Conservation (phyloP, 2,797 vertebrate genomes). For the Garrulus glandarius region DNA sequence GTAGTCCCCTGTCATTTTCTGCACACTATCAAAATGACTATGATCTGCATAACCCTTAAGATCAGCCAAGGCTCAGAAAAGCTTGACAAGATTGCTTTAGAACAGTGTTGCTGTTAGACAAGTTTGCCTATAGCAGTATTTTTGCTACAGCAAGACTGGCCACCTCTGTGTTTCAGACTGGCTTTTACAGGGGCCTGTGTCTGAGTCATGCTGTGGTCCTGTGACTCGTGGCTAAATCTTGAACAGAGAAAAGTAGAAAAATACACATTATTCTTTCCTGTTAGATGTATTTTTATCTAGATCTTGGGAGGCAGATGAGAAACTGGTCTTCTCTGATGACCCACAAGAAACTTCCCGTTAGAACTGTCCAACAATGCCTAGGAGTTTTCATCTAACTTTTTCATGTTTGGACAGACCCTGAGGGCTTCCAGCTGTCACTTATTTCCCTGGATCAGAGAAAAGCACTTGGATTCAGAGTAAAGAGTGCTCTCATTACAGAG, state of each 20-base stretch:
- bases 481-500: neutral
- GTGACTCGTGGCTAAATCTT: neutral
- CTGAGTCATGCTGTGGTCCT: neutral
- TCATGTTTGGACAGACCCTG: neutral
- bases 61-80: neutral
- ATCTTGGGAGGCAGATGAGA: neutral
- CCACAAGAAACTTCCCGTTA: neutral
- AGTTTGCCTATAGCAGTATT: neutral
- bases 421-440: neutral
- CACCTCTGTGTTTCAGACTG: neutral
- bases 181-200: neutral
- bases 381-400: neutral
- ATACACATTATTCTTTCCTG: neutral
- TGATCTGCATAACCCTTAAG: neutral
- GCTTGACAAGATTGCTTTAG: neutral
- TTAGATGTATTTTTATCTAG: neutral
- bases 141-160: neutral
- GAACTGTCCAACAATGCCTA: neutral
- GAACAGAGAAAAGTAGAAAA: neutral
- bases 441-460: neutral
- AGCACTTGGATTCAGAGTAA: neutral
- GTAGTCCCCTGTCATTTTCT: neutral
- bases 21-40: neutral
- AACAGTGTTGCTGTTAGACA: neutral
- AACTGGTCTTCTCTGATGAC: neutral